Conservation (phyloP, 2,797 vertebrate species). For the Enteromius mattozi region DNA sequence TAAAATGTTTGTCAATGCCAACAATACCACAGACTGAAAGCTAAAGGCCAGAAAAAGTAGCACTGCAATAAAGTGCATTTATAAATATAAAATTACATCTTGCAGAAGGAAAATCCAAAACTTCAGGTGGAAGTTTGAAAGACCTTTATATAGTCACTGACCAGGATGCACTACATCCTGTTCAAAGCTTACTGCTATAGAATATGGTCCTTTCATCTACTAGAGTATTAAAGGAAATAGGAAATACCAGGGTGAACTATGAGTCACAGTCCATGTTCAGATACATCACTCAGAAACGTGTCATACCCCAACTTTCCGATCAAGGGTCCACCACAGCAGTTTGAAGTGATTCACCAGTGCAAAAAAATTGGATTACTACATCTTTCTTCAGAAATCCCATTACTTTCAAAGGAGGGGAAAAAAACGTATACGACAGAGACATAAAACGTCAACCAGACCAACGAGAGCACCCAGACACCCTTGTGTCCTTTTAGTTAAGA, state of each 20-base stretch:
- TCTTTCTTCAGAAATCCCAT: constrained; percentile 43
- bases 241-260: constrained; percentile 24
- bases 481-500: neutral
- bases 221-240: neutral
- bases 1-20: neutral
- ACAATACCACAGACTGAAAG: neutral
- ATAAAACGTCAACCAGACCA: constrained; percentile 39
- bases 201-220: neutral
- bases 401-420: neutral
- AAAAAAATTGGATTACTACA: constrained; percentile 44
- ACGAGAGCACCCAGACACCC: neutral
- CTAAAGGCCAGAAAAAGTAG: neutral
- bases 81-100: neutral
- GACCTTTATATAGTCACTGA: neutral
- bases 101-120: neutral
- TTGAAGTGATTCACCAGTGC: constrained; percentile 47
- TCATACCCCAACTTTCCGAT: neutral
- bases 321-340: constrained; percentile 35
- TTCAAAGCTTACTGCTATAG: neutral
- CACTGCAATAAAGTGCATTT: neutral
- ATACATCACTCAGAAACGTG: neutral
- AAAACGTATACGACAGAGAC: neutral
- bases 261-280: neutral
- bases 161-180: neutral
- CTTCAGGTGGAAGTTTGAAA: neutral